A percentile compares a stretch with the other conserved stretches of the same genome.
Evolutionary conservation across 2,888 invertebrate genomes (phyloP).

Genomic region (Drosophila trichaetosa): DNA sequence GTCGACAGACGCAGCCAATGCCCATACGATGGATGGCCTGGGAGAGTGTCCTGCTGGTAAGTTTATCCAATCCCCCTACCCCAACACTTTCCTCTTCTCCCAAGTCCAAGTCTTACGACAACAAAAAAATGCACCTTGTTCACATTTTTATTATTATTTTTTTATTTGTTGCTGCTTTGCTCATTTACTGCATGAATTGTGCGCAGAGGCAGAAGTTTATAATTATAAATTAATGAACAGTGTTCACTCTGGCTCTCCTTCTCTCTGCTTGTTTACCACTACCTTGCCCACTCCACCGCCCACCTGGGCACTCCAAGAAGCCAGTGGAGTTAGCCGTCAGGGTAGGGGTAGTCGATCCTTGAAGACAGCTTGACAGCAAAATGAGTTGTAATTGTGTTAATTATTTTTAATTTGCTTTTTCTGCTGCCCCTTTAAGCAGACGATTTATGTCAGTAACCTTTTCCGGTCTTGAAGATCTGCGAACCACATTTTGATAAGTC

Average conservation of each 20-base stretch:
- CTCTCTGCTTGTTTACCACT: constrained; percentile 11
- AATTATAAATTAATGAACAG: constrained; percentile 76
- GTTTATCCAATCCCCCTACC: constrained; percentile 57
- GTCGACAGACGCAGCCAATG: constrained; percentile 86
- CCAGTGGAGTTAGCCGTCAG: constrained; percentile 7
- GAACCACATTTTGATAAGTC: constrained; percentile 29
- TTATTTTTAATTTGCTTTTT: constrained; percentile 69
- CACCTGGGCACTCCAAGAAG: constrained; percentile 11
- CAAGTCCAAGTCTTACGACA: constrained; percentile 1
- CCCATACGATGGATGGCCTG: constrained; percentile 96
- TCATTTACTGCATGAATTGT: constrained; percentile 50
- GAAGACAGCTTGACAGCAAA: constrained; percentile 60
- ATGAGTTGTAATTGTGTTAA: constrained; percentile 71
- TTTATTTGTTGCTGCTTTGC: constrained; percentile 25
- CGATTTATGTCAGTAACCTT: constrained; percentile 65
- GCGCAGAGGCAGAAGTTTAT: constrained; percentile 67
- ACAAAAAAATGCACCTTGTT: constrained; percentile 16
- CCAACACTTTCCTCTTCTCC: background rate
- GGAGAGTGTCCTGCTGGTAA: constrained; percentile 92
- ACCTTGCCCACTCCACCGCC: background rate
- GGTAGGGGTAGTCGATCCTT: constrained; percentile 40
- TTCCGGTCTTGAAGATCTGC: constrained; percentile 41
- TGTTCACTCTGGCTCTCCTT: constrained; percentile 32
- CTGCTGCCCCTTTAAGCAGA: constrained; percentile 55
- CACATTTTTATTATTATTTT: constrained; percentile 11